Conservation (phyloP, 2,888 invertebrate species). For the Pandemis cinnamomeana region DNA sequence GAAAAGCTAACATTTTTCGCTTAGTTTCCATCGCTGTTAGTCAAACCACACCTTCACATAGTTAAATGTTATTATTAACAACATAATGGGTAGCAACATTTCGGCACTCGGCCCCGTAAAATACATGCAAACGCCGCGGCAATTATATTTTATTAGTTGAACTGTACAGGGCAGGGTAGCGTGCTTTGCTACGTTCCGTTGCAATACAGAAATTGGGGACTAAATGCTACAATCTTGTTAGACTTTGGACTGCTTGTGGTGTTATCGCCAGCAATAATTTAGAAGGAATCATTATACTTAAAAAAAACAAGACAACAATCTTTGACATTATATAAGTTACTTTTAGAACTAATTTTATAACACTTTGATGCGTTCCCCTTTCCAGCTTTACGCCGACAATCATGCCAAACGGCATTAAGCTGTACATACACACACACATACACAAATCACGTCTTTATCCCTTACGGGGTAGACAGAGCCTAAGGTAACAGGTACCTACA, state of each 20-base stretch:
- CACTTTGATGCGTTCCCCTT: no score
- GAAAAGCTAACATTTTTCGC: background rate
- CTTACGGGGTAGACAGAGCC: no score
- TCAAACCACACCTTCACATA: constrained; percentile 19
- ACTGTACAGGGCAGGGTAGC: constrained; percentile 30
- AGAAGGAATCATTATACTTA: no score
- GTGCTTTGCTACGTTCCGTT: constrained; percentile 33
- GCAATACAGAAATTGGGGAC: constrained; percentile 27
- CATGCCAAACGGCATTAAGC: no score
- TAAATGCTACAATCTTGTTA: constrained; percentile 26
- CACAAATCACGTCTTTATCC: no score
- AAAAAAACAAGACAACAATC: no score
- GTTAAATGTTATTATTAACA: constrained; percentile 42
- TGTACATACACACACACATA: no score
- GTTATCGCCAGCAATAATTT: no score
- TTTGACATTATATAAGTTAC: no score
- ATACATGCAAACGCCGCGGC: constrained; percentile 39
- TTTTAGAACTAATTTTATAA: no score
- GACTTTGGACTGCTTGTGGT: constrained; percentile 1
- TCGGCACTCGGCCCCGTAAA: constrained; percentile 39
- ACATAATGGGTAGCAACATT: constrained; percentile 41
- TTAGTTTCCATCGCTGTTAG: constrained; percentile 13
- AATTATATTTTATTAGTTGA: constrained; percentile 45
- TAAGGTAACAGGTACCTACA: no score
- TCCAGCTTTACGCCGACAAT: no score